These are phyloP conservation scores for Gephyroberyx darwinii DNA, from an alignment of 2,797 vertebrate genomes.

Conservation along the genomic window DNA sequence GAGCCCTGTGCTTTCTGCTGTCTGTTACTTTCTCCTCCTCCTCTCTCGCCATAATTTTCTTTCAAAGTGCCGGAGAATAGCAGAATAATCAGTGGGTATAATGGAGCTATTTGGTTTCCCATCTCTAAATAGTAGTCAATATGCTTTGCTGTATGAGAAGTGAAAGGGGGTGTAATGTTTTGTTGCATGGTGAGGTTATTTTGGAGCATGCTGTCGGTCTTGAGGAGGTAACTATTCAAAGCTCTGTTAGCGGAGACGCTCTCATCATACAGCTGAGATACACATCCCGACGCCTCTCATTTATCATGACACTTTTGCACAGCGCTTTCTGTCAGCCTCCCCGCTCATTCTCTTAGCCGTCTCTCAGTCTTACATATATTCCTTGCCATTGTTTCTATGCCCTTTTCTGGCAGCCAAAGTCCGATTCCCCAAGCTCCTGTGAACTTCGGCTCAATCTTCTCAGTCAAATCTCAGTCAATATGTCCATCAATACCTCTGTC, in stretches of 20 bases:
- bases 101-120: conserved; percentile 31
- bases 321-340: conserved; percentile 4
- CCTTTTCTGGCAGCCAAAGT: conserved; percentile 25
- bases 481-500: conserved; percentile 36
- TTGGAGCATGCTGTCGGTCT: conserved; percentile 7
- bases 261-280: not conserved
- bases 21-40: conserved; percentile 34
- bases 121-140: conserved; percentile 3
- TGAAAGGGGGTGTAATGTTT: conserved; percentile 11
- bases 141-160: conserved; percentile 12
- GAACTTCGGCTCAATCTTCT: conserved; percentile 46
- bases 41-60: conserved; percentile 14
- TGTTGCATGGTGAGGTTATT: conserved; percentile 2
- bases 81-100: conserved; percentile 35
- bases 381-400: conserved; percentile 21
- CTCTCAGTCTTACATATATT: not conserved
- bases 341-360: conserved; percentile 4
- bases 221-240: conserved; percentile 35
- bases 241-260: not conserved
- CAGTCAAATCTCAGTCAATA: conserved; percentile 49
- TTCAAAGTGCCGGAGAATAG: conserved; percentile 28
- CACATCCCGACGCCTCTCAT: not conserved
- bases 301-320: not conserved
- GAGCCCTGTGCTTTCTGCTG: conserved; percentile 40
- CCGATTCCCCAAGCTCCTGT: conserved; percentile 23